These are phyloP conservation scores for Ectropis crepuscularia DNA, from an alignment of 2,888 invertebrate genomes.

Conservation along the genomic window DNA sequence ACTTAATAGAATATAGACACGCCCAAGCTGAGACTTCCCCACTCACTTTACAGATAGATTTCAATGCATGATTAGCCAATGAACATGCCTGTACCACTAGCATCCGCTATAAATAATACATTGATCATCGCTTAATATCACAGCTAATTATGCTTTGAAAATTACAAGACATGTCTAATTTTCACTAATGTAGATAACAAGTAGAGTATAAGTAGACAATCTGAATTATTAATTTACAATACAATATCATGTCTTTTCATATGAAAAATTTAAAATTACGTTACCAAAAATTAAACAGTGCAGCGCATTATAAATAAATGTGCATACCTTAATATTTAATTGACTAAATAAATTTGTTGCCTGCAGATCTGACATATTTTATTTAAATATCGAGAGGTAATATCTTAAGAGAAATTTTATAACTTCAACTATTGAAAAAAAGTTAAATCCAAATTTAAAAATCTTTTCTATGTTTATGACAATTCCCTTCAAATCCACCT, in stretches of 20 bases:
- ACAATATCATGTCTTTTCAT: slow-evolving; percentile 85
- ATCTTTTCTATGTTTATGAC: slow-evolving; percentile 81
- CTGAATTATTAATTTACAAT: slow-evolving; percentile 85
- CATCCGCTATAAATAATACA: slow-evolving; percentile 84
- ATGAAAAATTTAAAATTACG: slow-evolving; percentile 83
- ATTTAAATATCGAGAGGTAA: slow-evolving; percentile 84
- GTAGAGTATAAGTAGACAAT: slow-evolving; percentile 85
- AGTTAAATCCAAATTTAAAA: slow-evolving; percentile 83
- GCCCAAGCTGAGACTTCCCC: slow-evolving; percentile 81
- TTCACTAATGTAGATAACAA: slow-evolving; percentile 85
- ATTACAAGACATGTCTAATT: slow-evolving; percentile 84
- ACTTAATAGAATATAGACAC: slow-evolving; percentile 84
- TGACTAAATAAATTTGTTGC: slow-evolving; percentile 86
- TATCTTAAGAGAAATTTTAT: slow-evolving; percentile 83
- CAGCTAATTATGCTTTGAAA: slow-evolving; percentile 86
- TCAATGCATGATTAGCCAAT: slow-evolving; percentile 86
- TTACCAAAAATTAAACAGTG: slow-evolving; percentile 85
- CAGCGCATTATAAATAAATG: slow-evolving; percentile 86
- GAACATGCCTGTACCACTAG: slow-evolving; percentile 83
- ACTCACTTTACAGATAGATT: slow-evolving; percentile 77
- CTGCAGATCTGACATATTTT: slow-evolving; percentile 80
- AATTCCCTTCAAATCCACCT: slow-evolving; percentile 84
- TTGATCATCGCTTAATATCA: slow-evolving; percentile 84
- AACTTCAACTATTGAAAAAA: slow-evolving; percentile 84
- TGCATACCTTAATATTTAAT: slow-evolving; percentile 85